Conservation (phyloP, 2,113 vertebrate genomes). For the Willisornis vidua region DNA sequence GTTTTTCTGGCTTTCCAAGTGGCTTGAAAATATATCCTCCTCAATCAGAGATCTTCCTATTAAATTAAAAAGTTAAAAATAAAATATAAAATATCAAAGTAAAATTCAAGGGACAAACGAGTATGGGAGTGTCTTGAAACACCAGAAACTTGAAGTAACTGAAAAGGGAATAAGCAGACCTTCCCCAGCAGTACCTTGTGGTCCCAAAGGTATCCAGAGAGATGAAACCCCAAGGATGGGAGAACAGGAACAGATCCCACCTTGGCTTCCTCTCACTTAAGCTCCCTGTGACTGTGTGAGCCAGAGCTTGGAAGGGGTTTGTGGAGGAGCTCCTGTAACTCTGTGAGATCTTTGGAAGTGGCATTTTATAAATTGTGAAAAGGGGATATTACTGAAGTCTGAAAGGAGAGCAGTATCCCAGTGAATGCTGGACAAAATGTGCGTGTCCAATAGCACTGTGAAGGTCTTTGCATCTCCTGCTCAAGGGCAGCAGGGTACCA, state of each 20-base stretch:
- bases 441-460: fast-evolving
- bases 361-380: neutral
- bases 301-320: neutral
- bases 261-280: neutral
- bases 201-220: neutral
- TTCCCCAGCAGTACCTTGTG: neutral
- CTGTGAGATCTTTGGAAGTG: neutral
- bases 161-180: neutral
- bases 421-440: neutral
- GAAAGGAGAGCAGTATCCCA: neutral
- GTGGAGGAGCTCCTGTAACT: neutral
- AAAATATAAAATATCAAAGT: neutral
- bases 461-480: neutral
- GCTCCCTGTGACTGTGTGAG: neutral
- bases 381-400: neutral
- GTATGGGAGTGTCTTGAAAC: neutral
- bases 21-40: fast-evolving
- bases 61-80: neutral
- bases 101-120: neutral
- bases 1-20: neutral
- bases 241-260: neutral
- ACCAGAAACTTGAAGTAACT: neutral
- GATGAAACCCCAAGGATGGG: too few relatives aligned
- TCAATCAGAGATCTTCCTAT: neutral
- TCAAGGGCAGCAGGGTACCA: neutral